phyloP scores from a whole-genome alignment of 2,797 vertebrate genomes.

The Gymnothorax reevesii region DNA sequence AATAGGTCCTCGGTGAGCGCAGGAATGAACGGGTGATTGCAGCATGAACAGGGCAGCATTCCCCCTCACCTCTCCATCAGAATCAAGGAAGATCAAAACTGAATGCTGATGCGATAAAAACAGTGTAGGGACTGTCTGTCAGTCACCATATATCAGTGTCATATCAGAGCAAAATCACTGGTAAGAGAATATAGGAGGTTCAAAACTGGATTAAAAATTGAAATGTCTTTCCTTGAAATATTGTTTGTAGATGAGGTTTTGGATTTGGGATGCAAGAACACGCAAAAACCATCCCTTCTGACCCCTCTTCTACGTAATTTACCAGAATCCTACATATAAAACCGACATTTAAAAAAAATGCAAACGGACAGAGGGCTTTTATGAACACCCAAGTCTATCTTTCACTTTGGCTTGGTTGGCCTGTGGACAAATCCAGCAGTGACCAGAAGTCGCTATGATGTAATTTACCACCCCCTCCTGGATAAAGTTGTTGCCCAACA shows the following conservation, averaged over 20 bases:
- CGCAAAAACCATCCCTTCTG: background rate
- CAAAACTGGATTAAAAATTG: no score
- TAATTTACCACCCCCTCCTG: conserved; percentile 36
- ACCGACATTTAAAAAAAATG: background rate
- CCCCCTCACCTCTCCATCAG: background rate
- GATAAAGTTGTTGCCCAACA: conserved; percentile 49
- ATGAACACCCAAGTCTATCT: background rate
- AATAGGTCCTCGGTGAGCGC: background rate
- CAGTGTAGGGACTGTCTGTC: no score
- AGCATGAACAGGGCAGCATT: no score
- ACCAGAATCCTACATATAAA: background rate
- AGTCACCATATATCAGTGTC: no score
- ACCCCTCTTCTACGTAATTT: background rate
- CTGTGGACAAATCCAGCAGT: conserved; percentile 39
- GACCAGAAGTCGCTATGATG: conserved; percentile 24
- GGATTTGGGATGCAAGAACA: no score
- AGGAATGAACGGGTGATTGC: no score
- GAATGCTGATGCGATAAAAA: background rate
- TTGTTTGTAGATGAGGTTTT: no score
- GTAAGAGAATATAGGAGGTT: no score
- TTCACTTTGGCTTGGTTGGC: background rate
- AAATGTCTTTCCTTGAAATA: no score
- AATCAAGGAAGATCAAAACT: background rate
- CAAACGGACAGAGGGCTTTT: background rate
- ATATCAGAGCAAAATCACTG: no score